Evolutionary conservation across 1,140 invertebrate species (phyloP), one percentile per base, ranked within the genome.

Genomic region (Drosophila paulistorum): DNA sequence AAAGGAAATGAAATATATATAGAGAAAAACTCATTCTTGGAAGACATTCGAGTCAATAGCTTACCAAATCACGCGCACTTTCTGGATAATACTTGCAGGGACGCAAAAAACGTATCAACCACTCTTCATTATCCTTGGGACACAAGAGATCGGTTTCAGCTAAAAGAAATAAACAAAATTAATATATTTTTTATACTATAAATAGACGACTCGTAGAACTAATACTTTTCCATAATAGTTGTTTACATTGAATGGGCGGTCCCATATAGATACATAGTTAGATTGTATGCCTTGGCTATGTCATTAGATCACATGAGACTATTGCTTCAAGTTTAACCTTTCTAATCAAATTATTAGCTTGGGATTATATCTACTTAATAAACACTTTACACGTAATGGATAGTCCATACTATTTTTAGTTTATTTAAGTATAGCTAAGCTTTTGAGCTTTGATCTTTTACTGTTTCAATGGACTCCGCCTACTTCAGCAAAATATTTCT

Each of bases 1-100:
- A 13, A 0, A 48, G 20, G 41, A 0, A 30, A 30, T 7, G 6
- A 10, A 42, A 17, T 1, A 1, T 23, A 9, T 51, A 51, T 20
- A 39, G n/a, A 9, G 2, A 13, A 39, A 59, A 7, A 45, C 3
- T 11, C 6, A 7, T 7, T 17, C 17, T 17, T 37, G 11, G 11
- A 39, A 11, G 1, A 14, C 1, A n/a, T 3, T 14, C 7, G 30
- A 2, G 10, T n/a, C 37, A 39, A 45, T 7, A 61, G 74, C 93
- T 95, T 90, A 97, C 95, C 93, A 96, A 92, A 51, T 95, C 94
- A 41, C 93, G 91, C 0, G 96, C 94, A 74, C 96, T 96, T 68
- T 97, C 95, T 1, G 96, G 96, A 82, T 97, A 97, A 89, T 95
- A 97, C 92, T 97, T 97, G 89, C 94, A 95, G 1, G 96, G 96